Base-by-base conservation (phyloP, 2,113 vertebrate species). In the Kryptolebias marmoratus region DNA sequence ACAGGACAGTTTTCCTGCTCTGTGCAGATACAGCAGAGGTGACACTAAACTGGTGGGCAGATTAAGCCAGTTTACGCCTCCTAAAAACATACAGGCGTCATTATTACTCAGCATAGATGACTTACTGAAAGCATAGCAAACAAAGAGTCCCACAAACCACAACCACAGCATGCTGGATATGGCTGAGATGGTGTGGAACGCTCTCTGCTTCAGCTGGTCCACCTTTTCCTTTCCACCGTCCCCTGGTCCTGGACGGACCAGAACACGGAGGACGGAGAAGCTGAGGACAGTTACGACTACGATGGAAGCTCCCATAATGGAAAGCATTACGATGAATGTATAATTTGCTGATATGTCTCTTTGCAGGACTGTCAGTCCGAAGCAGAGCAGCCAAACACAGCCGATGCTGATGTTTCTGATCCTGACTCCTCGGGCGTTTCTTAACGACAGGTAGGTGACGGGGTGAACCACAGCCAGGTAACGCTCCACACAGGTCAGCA, bases 381-480 rank as follows among this genome's bases (percentile, higher is more conserved):
- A 4, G 45, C 27, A 22, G 2, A 73, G 2, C 3, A 83, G 15
- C 82, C 84, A 87, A 27, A 72, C 56, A 0, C 68, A 81, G 2
- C 18, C 61, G 5, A 16, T 36, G 75, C 2, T 42, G 68, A 66
- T 27, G 36, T 50, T 74, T 12, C 74, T 68, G 50, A 80, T 73
- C 30, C 47, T 15, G 65, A 2, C 27, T 0, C 74, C 56, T 0
- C n/a, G 1, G 0, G 1, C 0, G 16, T 32, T 27, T 50, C 44
- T 80, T 27, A 79, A 32, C 0, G 30, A 15, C 68, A 71, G 49
- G 57, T 88, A 88, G 31, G 0, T 45, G 62, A 88, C 9, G 10
- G 83, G 86, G 47, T 76, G 77, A 56, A 80, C 68, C 1, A 80
- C 77, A 1, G 82, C 86, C 44, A 83, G 7, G 64, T 85, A 87